Percentiles rank a stretch among this genome's conserved stretches.
phyloP scores from a whole-genome alignment of 2,797 vertebrate genomes.

The Sebastes vulpes region DNA sequence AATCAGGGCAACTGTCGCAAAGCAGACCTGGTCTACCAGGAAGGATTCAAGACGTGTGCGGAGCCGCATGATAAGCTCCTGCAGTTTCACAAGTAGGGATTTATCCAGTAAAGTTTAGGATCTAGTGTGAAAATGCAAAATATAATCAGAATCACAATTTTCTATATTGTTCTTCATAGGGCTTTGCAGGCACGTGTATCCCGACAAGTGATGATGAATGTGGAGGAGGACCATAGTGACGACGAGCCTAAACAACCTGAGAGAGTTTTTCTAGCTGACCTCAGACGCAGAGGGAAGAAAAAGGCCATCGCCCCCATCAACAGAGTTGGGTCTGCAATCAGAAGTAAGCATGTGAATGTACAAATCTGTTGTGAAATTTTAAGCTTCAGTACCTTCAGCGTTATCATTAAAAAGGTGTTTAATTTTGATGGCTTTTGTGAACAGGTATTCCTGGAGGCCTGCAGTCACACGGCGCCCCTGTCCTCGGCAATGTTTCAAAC shows the following conservation, averaged over 20 bases:
- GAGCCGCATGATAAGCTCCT: constrained; percentile 91
- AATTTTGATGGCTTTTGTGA: neutral
- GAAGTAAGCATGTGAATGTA: constrained; percentile 77
- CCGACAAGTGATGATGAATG: constrained; percentile 88
- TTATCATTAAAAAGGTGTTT: neutral
- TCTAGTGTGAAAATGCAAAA: neutral
- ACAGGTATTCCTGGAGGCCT: constrained; percentile 83
- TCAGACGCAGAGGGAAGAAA: constrained; percentile 93
- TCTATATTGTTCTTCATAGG: constrained; percentile 69
- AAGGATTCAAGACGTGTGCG: constrained; percentile 89
- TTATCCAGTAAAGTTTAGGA: neutral
- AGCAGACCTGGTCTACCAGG: constrained; percentile 92
- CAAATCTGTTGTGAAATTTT: neutral
- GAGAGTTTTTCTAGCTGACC: constrained; percentile 88
- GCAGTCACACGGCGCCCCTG: constrained; percentile 69
- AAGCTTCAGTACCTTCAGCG: neutral
- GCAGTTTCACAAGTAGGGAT: constrained; percentile 91
- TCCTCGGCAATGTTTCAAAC: constrained; percentile 72
- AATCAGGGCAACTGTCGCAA: constrained; percentile 89
- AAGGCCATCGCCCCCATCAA: constrained; percentile 88
- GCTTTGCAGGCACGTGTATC: constrained; percentile 94
- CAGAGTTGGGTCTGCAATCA: constrained; percentile 86
- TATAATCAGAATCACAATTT: neutral
- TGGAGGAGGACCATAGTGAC: constrained; percentile 78
- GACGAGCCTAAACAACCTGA: constrained; percentile 80